Evolutionary conservation across 92 coral and sea anemone species (phyloP).

Genomic region (Isaurus tuberculatus): DNA sequence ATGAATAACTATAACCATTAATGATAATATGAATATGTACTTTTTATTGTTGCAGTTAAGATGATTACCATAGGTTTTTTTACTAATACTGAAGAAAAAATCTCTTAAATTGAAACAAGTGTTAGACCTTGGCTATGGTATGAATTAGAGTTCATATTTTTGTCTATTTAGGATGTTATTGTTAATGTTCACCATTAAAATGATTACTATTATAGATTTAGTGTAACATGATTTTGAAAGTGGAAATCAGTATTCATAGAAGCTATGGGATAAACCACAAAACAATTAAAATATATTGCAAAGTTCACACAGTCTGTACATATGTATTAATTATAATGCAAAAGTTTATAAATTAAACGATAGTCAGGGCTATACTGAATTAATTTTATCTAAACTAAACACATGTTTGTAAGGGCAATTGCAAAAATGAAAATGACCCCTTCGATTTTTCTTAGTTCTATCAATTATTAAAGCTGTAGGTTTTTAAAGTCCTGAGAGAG

Average conservation of each 20-base stretch:
- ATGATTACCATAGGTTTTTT: neutral
- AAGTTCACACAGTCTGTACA: neutral
- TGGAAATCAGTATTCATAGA: neutral
- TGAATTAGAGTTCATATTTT: too few relatives aligned
- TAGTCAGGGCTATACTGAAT: neutral
- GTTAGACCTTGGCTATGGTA: too few relatives aligned
- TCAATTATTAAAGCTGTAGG: neutral
- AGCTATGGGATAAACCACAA: conserved; percentile 15
- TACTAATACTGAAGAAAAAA: neutral
- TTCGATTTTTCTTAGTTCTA: neutral
- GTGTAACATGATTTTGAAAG: too few relatives aligned
- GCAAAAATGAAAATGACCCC: neutral
- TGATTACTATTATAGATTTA: too few relatives aligned
- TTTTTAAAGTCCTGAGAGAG: conserved; percentile 17
- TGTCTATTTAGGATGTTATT: too few relatives aligned
- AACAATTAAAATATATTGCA: conserved; percentile 11
- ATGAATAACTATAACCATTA: too few relatives aligned
- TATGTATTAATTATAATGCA: conserved; percentile 1
- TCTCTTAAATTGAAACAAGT: neutral
- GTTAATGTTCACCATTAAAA: too few relatives aligned
- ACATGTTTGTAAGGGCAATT: neutral
- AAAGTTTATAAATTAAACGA: neutral
- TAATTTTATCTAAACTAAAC: neutral
- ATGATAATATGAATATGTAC: neutral
- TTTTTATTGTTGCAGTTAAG: neutral